Conservation (phyloP, 1,140 invertebrate species). For the Ephestia elutella region DNA sequence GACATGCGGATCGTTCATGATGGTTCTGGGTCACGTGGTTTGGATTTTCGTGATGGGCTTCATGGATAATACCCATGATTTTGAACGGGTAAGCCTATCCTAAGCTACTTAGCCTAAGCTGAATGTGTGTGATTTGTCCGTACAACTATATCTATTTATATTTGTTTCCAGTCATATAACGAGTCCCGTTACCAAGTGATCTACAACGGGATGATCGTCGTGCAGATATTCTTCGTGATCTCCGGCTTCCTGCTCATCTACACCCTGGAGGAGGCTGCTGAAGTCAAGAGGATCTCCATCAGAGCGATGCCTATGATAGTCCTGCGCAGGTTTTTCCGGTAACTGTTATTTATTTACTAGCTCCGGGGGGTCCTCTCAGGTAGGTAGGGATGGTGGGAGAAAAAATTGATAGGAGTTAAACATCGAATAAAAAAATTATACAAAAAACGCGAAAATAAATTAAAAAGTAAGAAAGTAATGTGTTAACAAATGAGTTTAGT, state of each 20-base stretch:
- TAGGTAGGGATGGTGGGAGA: too few relatives aligned
- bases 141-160: too few relatives aligned
- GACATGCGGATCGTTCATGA: slow-evolving; percentile 7
- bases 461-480: too few relatives aligned
- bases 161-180: not conserved
- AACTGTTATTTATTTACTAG: not conserved
- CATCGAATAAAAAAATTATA: too few relatives aligned
- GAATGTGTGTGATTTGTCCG: too few relatives aligned
- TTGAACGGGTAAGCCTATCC: slow-evolving; percentile 12
- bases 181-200: not conserved
- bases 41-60: slow-evolving; percentile 10
- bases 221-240: slow-evolving; percentile 66
- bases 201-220: slow-evolving; percentile 7
- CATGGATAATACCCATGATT: slow-evolving; percentile 8
- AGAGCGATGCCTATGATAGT: slow-evolving; percentile 27
- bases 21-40: slow-evolving; percentile 9
- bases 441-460: too few relatives aligned
- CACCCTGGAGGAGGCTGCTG: slow-evolving; percentile 33
- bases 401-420: too few relatives aligned
- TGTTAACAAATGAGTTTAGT: too few relatives aligned
- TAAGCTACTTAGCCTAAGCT: not conserved
- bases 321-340: slow-evolving; percentile 51
- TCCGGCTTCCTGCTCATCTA: slow-evolving; percentile 59
- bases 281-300: slow-evolving; percentile 16
- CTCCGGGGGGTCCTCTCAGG: too few relatives aligned